These are phyloP conservation scores for Hypomecis atomaria DNA, from an alignment of 2,888 invertebrate genomes.

Conservation along the genomic window DNA sequence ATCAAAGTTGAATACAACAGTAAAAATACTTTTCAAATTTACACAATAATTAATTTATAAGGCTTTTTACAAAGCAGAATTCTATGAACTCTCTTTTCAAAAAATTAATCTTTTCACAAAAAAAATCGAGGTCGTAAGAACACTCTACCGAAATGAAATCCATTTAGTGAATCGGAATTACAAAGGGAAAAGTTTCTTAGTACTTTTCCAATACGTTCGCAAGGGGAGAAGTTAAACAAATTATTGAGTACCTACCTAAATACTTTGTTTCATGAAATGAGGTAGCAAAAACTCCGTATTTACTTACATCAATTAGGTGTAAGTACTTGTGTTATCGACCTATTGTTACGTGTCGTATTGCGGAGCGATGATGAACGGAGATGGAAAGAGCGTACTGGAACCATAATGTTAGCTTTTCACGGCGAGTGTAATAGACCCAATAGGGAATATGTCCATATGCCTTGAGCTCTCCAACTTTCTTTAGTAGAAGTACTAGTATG, in stretches of 20 bases:
- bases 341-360: background rate
- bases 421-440: too few relatives aligned
- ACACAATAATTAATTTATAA: too few relatives aligned
- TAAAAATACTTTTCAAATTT: too few relatives aligned
- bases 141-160: slow-evolving; percentile 29
- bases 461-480: too few relatives aligned
- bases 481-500: too few relatives aligned
- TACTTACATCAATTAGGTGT: background rate
- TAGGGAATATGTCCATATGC: too few relatives aligned
- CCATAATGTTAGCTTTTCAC: too few relatives aligned
- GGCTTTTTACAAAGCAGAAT: background rate
- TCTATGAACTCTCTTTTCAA: background rate
- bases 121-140: slow-evolving; percentile 26
- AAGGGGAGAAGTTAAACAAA: slow-evolving; percentile 34
- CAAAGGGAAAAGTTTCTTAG: slow-evolving; percentile 39
- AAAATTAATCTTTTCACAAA: background rate
- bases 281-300: slow-evolving; percentile 4
- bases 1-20: too few relatives aligned
- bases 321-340: too few relatives aligned
- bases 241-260: slow-evolving; percentile 22
- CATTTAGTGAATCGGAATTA: slow-evolving; percentile 42
- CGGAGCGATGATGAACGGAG: too few relatives aligned
- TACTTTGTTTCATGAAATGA: slow-evolving; percentile 19
- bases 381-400: too few relatives aligned
- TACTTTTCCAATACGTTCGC: slow-evolving; percentile 39